Base-by-base conservation (phyloP, 2,888 invertebrate species). In the Crepidodera aurea region DNA sequence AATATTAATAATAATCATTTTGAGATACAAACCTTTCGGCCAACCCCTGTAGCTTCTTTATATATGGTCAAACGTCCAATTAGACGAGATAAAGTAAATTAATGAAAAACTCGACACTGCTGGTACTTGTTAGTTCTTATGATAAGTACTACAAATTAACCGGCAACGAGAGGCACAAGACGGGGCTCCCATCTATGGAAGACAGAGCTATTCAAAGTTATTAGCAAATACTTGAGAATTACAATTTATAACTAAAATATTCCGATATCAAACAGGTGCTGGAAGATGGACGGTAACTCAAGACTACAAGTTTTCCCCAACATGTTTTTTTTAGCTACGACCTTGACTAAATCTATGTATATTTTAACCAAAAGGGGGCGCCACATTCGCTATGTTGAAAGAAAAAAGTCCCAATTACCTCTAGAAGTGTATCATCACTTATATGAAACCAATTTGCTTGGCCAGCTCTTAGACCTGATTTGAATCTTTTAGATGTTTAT, bases 81-180 rank as follows among this genome's bases (percentile, higher is more conserved):
- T 51, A 51, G 51, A 51, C 48, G 13, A 34, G 37, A 51, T 51
- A 37, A 51, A 34, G 51, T 51, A 51, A 51, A 51, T 51, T 51
- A 51, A 51, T 51, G 37, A 51, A 51, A 51, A 51, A 51, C n/a
- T 37, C 37, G 51, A 51, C 51, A 51, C 51, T 51, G 18, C 19
- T 22, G 51, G 51, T 51, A 51, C 10, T 51, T 51, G 32, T 37
- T 51, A 51, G 18, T 50, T 50, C 50, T 50, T 50, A 16, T 32
- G 16, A 37, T 50, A 37, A 51, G 37, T 51, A 22, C 34, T 51
- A 51, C 51, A 51, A 51, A 51, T 51, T 51, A 51, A 34, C 37
- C 18, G 27, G 37, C 37, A 27, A 48, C 13, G 13, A n/a, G 37
- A 40, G 15, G 40, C 13, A 40, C 40, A 40, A 40, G 18, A 3